Evolutionary conservation across 2,888 invertebrate genomes (phyloP), one percentile per base, ranked within the genome.

Genomic region (Chromoteleia sp.): DNA sequence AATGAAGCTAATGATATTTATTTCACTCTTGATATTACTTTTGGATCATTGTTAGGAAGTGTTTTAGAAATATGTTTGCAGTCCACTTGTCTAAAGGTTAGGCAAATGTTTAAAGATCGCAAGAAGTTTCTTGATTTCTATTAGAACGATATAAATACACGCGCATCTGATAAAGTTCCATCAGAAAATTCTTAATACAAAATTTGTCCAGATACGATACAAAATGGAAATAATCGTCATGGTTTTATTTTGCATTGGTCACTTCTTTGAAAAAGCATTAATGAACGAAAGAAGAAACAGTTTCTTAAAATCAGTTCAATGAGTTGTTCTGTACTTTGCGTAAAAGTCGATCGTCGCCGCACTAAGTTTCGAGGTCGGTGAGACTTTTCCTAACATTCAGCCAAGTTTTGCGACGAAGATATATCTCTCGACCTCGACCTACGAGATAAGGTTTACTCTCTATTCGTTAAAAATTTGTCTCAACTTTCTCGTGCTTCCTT

Each of bases 1-100:
- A 65, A 78, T 71, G 50, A 45, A 50, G 71, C 78, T 78, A 78
- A 78, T 78, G 78, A 78, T 71, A 78, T 78, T 78, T 78, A 73
- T 78, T 78, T 58, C 78, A 56, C 78, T 71, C 78, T 71, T 67
- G 36, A 71, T 71, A 65, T 54, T 43, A 52, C 41, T 61, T 52
- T 43, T 48, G 63, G 10, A 65, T 58, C 21, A 17, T 63, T 56
- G 36, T 19, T 0, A 1, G 5, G n/a, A 25, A 17, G 15, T 39
- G 25, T 25, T 52, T 50, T 21, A 8, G 15, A 52, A 19, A 36
- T 43, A 1, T 61, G 43, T 73, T 73, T 61, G 29, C 41, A 7
- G 33, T 59, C 25, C 50, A 29, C 36, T 70, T n/a, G n/a, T 56
- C 6, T 10, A 21, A 39, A 15, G 52, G n/a, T 12, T 12, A 63